phyloP scores from a whole-genome alignment of 2,888 invertebrate genomes.

The Sarcophaga rosellei region DNA sequence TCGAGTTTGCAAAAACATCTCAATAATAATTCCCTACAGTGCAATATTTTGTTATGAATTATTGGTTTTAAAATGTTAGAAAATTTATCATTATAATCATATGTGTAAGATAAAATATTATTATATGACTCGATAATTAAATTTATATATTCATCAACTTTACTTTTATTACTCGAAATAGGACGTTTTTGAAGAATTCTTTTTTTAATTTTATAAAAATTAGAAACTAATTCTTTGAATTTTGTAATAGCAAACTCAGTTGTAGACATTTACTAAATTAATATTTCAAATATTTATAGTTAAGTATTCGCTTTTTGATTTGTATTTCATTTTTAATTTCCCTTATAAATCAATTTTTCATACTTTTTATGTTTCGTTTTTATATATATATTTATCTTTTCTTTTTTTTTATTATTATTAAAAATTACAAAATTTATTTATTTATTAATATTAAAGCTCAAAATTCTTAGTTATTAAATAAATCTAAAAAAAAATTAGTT shows the following conservation, averaged over 20 bases:
- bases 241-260: background rate
- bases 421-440: no score
- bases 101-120: conserved; percentile 18
- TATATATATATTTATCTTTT: no score
- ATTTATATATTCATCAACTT: conserved; percentile 35
- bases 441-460: no score
- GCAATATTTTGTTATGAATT: conserved; percentile 19
- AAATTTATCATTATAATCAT: background rate
- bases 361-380: no score
- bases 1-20: conserved; percentile 32
- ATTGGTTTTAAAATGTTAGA: background rate
- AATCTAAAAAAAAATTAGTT: no score
- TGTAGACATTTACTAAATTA: background rate
- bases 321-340: no score
- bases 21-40: conserved; percentile 26
- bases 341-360: no score
- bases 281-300: no score
- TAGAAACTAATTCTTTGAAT: background rate
- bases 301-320: background rate
- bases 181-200: conserved; percentile 7
- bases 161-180: background rate
- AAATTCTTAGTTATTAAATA: no score
- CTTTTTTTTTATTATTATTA: no score
- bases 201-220: background rate
- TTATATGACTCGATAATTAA: conserved; percentile 11